Percentiles rank a stretch among this genome's conserved stretches.
phyloP scores from a whole-genome alignment of 2,888 invertebrate genomes.

The Cerastis rubricosa region DNA sequence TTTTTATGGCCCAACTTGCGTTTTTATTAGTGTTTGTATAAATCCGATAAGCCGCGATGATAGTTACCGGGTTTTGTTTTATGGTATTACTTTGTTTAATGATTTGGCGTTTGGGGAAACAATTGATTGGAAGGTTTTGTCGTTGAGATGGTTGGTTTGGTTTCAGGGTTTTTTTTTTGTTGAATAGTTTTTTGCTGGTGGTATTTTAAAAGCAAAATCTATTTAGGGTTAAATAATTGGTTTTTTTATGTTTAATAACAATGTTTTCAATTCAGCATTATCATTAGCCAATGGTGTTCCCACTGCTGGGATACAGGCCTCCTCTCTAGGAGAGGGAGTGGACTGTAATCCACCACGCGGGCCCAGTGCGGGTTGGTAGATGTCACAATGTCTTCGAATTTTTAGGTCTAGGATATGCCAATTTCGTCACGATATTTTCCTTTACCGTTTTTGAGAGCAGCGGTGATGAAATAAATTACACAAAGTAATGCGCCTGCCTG shows the following conservation, averaged over 20 bases:
- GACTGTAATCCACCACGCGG: no score
- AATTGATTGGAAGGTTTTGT: conserved; percentile 20
- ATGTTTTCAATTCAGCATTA: background rate
- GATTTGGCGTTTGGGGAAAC: conserved; percentile 18
- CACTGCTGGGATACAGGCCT: no score
- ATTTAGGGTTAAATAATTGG: no score
- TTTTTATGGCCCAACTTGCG: conserved; percentile 60
- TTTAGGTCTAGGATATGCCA: no score
- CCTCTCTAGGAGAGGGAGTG: no score
- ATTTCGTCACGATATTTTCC: no score
- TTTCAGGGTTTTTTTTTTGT: background rate
- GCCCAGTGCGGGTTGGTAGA: no score
- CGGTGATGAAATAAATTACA: no score
- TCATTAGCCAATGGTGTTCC: no score
- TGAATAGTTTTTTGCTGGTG: background rate
- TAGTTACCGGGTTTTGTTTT: conserved; percentile 51
- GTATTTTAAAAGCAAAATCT: background rate
- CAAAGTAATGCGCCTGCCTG: no score
- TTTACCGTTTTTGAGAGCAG: no score
- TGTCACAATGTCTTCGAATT: no score
- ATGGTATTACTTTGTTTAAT: conserved; percentile 50
- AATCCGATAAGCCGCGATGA: conserved; percentile 55
- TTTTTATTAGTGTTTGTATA: conserved; percentile 61
- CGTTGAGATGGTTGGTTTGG: background rate
- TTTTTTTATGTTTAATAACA: background rate